Evolutionary conservation across 2,888 invertebrate species (phyloP).

Genomic region (Trichogramma evanescens): DNA sequence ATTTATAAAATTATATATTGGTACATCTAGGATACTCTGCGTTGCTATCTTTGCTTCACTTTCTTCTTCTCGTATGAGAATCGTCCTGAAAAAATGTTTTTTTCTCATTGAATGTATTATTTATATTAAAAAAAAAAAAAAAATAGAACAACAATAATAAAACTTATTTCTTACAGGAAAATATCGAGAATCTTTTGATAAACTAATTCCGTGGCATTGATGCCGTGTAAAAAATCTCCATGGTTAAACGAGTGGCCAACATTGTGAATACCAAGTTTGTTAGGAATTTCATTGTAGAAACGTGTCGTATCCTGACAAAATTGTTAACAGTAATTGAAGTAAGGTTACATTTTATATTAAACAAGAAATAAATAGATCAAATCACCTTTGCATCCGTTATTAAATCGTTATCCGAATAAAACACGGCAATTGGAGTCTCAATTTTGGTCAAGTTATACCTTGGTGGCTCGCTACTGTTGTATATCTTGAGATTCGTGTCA

Average conservation of each 20-base stretch:
- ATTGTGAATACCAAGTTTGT: slow-evolving; percentile 50
- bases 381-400: neutral
- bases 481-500: neutral
- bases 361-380: neutral
- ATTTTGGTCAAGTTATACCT: neutral
- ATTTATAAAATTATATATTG: too few relatives aligned
- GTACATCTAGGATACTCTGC: too few relatives aligned
- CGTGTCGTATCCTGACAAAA: slow-evolving; percentile 53
- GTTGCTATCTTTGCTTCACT: too few relatives aligned
- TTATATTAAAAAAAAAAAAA: too few relatives aligned
- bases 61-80: too few relatives aligned
- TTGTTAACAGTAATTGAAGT: neutral
- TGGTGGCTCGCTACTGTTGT: neutral
- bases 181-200: slow-evolving; percentile 51
- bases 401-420: neutral
- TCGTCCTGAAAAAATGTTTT: too few relatives aligned
- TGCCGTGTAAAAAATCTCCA: slow-evolving; percentile 64
- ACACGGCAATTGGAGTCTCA: slow-evolving; percentile 1
- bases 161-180: slow-evolving; percentile 28
- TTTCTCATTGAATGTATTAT: too few relatives aligned
- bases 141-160: too few relatives aligned
- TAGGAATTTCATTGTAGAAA: slow-evolving; percentile 52
- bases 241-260: slow-evolving; percentile 66
- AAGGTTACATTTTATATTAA: neutral
- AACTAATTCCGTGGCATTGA: slow-evolving; percentile 56